Evolutionary conservation across 53 echinoderm and acorn worm genomes (phyloP).

Genomic region (Crossaster papposus): DNA sequence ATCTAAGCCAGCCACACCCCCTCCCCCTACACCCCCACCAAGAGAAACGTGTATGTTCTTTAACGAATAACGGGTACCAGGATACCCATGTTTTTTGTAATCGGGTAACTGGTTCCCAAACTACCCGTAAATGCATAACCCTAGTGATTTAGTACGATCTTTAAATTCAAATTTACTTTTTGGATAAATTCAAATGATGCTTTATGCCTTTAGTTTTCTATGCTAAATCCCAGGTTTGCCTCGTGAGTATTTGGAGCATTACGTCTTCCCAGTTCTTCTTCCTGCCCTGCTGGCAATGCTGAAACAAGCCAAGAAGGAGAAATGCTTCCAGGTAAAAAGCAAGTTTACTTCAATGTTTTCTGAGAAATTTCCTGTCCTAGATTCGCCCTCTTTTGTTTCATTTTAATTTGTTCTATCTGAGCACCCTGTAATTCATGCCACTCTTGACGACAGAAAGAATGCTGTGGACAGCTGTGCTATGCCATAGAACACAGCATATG

Average conservation of each 20-base stretch:
- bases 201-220: neutral
- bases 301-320: constrained; percentile 93
- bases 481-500: too few species aligned
- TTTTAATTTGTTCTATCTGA: too few species aligned
- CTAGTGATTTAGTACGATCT: neutral
- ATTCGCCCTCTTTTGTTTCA: too few species aligned
- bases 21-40: constrained; percentile 89
- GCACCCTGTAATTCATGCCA: too few species aligned
- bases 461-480: too few species aligned
- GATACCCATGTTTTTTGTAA: too few species aligned
- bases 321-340: constrained; percentile 78
- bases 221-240: constrained; percentile 77
- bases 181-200: too few species aligned
- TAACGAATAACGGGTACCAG: too few species aligned
- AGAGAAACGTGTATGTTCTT: constrained; percentile 82
- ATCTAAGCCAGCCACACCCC: constrained; percentile 66
- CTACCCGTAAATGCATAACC: neutral
- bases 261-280: constrained; percentile 88
- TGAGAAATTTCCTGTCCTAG: too few species aligned
- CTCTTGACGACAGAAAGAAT: too few species aligned
- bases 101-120: too few species aligned
- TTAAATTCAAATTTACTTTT: neutral
- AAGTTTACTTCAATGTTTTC: neutral
- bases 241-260: constrained; percentile 93
- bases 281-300: constrained; percentile 93